Percentiles rank a stretch among this genome's conserved stretches.
These are phyloP conservation scores for Drosophila atroscutellata DNA, from an alignment of 2,888 invertebrate species.

Conservation along the genomic window DNA sequence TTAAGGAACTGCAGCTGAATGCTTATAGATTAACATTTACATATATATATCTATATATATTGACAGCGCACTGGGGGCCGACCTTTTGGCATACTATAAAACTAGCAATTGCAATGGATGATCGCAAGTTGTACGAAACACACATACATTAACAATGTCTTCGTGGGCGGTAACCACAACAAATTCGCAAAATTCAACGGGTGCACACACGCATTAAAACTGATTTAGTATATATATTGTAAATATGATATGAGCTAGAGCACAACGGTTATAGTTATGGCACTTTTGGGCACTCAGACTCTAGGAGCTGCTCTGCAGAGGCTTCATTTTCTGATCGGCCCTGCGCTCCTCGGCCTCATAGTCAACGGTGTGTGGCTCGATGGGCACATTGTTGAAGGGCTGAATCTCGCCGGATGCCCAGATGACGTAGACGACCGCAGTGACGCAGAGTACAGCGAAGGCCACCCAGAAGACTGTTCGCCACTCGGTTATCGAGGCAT, in stretches of 20 bases:
- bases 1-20: constrained; percentile 42
- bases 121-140: constrained; percentile 34
- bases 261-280: constrained; percentile 49
- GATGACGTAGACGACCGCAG: constrained; percentile 89
- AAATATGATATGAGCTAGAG: constrained; percentile 28
- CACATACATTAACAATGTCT: constrained; percentile 37
- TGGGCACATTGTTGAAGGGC: constrained; percentile 88
- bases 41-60: constrained; percentile 48
- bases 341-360: constrained; percentile 68
- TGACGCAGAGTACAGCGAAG: constrained; percentile 88
- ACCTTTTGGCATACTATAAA: constrained; percentile 74
- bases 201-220: constrained; percentile 29
- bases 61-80: constrained; percentile 52
- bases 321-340: constrained; percentile 38
- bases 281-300: constrained; percentile 41
- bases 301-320: constrained; percentile 63
- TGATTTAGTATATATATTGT: constrained; percentile 19
- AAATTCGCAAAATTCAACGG: constrained; percentile 26
- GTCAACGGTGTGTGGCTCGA: constrained; percentile 53
- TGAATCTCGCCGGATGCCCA: constrained; percentile 91
- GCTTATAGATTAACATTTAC: constrained; percentile 38
- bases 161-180: constrained; percentile 31
- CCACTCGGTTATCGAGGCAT: constrained; percentile 90
- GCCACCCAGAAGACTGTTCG: constrained; percentile 92
- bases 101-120: constrained; percentile 65